Conservation (phyloP, 2,888 invertebrate genomes). For the Ypsolopha sequella region DNA sequence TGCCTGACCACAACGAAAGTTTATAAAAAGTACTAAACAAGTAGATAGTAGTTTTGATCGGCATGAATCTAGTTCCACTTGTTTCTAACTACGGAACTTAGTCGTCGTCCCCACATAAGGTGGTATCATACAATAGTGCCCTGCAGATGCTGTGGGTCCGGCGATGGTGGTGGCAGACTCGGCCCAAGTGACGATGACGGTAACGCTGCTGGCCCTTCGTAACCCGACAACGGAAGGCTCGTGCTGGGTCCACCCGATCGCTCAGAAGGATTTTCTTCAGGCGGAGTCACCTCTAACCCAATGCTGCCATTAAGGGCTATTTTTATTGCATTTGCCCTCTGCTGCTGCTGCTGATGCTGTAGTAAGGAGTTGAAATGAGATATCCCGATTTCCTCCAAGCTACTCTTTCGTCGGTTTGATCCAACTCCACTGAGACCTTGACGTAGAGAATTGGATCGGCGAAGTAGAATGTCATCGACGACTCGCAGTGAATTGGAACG, state of each 20-base stretch:
- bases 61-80: slow-evolving; percentile 71
- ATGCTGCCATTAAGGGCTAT: slow-evolving; percentile 89
- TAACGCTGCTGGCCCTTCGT: slow-evolving; percentile 58
- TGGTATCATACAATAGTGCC: slow-evolving; percentile 96
- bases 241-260: slow-evolving; percentile 43
- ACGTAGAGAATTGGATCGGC: slow-evolving; percentile 86
- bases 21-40: not conserved
- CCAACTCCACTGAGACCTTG: slow-evolving; percentile 82
- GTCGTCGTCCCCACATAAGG: slow-evolving; percentile 92
- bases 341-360: slow-evolving; percentile 65
- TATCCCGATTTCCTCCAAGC: slow-evolving; percentile 87
- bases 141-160: slow-evolving; percentile 82
- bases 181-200: slow-evolving; percentile 38
- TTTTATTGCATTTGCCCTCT: slow-evolving; percentile 81
- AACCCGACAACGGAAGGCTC: slow-evolving; percentile 43
- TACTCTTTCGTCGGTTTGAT: slow-evolving; percentile 81
- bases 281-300: slow-evolving; percentile 83
- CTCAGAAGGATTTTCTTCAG: slow-evolving; percentile 66
- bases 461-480: slow-evolving; percentile 85
- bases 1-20: slow-evolving; percentile 1
- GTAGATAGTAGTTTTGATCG: not conserved
- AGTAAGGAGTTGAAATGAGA: slow-evolving; percentile 81
- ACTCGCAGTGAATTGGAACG: slow-evolving; percentile 89
- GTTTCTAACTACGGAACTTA: slow-evolving; percentile 81
- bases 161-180: slow-evolving; percentile 38